Percentiles rank a stretch among this genome's conserved stretches.
These are phyloP conservation scores for Polyommatus iphigenia DNA, from an alignment of 2,888 invertebrate species.

Conservation along the genomic window DNA sequence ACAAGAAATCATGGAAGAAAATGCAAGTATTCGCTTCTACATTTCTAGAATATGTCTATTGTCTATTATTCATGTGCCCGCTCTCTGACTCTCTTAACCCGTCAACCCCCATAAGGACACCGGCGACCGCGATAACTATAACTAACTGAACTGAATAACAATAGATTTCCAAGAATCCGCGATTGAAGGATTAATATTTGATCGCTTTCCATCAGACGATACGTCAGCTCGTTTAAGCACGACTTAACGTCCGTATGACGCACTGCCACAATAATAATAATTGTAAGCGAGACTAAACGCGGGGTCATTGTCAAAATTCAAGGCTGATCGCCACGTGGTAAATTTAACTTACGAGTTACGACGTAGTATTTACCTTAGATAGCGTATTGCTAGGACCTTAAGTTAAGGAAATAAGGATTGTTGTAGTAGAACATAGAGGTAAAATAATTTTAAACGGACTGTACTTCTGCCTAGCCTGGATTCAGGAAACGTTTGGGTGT, in stretches of 20 bases:
- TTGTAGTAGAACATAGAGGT: neutral
- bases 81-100: too few species aligned
- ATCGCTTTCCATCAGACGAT: neutral
- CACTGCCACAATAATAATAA: slow-evolving; percentile 18
- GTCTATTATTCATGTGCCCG: too few species aligned
- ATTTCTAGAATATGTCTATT: too few species aligned
- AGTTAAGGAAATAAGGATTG: neutral
- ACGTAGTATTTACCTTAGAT: neutral
- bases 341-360: neutral
- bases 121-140: too few species aligned
- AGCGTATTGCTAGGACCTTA: neutral
- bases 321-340: slow-evolving; percentile 50
- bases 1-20: too few species aligned
- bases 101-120: too few species aligned
- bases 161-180: too few species aligned
- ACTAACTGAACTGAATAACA: too few species aligned
- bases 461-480: neutral
- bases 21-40: too few species aligned
- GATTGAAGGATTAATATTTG: too few species aligned
- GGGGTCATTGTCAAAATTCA: slow-evolving; percentile 66
- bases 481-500: neutral
- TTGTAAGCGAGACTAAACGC: slow-evolving; percentile 22
- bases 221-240: neutral
- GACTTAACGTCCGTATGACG: slow-evolving; percentile 8
- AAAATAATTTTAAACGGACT: neutral